Evolutionary conservation across 2,888 invertebrate genomes (phyloP), one percentile per base, ranked within the genome.

Genomic region (Watsonalla binaria): DNA sequence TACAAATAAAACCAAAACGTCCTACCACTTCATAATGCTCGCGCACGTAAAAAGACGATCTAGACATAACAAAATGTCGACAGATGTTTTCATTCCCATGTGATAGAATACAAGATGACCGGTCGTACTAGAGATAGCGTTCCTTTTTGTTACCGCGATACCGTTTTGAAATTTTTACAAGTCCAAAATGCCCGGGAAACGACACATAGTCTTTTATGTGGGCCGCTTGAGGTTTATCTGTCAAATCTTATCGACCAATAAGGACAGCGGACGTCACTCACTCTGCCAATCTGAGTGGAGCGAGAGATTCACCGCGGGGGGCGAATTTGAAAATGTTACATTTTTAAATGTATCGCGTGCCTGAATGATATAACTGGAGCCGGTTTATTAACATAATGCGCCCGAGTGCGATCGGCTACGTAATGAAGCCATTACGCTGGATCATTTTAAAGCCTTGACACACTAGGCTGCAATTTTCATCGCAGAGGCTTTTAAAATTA

Each of bases 181-280:
- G 80, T 78, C 73, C 70, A 76, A 82, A 81, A 84, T 73, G 75
- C 72, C 78, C 74, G 74, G 76, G 78, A 76, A 80, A 78, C 74
- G 86, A 86, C 82, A 84, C 76, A 82, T 83, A 78, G 72, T 78
- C 86, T 90, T 86, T 88, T 80, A 89, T 82, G 81, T 84, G 79
- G 71, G 76, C 84, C 86, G 86, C 84, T 74, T 76, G 70, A 52
- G 66, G 75, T 76, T 87, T 89, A 89, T 88, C 89, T 78, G 83
- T 85, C 84, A 84, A 80, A 90, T 90, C 90, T 90, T 84, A 90
- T 90, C 90, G 83, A 82, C 87, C 88, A 84, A 87, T 88, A 87
- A 82, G 89, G 89, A 88, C 86, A 79, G 89, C 82, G 77, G 72
- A 86, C 89, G 90, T 90, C 90, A 90, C 87, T 90, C 90, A 86